These are phyloP conservation scores for Diceros bicornis DNA, from an alignment of 2,797 vertebrate genomes.

Conservation along the genomic window DNA sequence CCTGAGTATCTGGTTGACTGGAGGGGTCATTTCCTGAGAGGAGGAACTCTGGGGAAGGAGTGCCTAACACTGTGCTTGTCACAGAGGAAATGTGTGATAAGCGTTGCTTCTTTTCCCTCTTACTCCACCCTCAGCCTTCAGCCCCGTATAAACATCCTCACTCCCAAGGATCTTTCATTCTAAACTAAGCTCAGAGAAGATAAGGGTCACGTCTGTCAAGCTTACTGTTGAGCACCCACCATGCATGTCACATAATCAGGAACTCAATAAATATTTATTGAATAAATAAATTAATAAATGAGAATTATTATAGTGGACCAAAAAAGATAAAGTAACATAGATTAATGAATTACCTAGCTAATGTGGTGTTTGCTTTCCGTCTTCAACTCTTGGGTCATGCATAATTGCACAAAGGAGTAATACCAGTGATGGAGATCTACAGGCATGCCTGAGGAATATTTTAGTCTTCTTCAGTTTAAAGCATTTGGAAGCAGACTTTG, in stretches of 20 bases:
- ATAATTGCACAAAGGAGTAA: neutral
- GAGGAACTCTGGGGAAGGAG: neutral
- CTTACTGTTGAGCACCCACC: neutral
- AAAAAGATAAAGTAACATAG: neutral
- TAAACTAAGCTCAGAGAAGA: neutral
- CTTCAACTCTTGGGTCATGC: neutral
- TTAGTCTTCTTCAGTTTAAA: neutral
- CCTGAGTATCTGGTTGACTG: neutral
- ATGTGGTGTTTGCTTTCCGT: neutral
- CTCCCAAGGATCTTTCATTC: neutral
- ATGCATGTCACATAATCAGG: neutral
- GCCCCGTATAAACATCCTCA: neutral
- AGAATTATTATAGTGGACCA: neutral
- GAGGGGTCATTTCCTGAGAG: neutral
- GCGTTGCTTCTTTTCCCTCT: neutral
- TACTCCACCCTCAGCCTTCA: neutral
- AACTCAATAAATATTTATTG: neutral
- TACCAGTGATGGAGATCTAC: too few relatives aligned
- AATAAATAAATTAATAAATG: neutral
- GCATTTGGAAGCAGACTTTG: neutral
- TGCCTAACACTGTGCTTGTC: neutral
- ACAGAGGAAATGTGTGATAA: neutral
- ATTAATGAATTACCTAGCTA: neutral
- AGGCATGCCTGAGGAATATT: neutral
- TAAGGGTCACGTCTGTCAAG: neutral